Percentiles rank a stretch among this genome's conserved stretches.
Evolutionary conservation across 2,113 vertebrate species (phyloP).

Genomic region (Copsychus sechellarum): DNA sequence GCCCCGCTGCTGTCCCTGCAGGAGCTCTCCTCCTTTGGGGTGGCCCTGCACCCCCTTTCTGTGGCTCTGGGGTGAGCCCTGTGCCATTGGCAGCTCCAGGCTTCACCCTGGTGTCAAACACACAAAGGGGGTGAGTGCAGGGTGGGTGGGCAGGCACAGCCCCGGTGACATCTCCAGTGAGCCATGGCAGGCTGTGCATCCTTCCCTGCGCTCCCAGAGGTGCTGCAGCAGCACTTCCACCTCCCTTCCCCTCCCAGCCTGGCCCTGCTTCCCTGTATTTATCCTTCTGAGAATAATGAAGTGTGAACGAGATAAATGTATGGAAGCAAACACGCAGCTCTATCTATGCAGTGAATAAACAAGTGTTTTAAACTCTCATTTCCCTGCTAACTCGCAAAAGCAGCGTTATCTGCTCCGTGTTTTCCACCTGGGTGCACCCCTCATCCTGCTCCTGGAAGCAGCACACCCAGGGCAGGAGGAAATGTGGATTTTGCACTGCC

Average conservation of each 20-base stretch:
- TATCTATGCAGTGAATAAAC: not conserved
- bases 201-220: too few relatives aligned
- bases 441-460: not conserved
- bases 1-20: too few relatives aligned
- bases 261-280: not conserved
- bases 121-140: too few relatives aligned
- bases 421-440: not conserved
- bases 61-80: too few relatives aligned
- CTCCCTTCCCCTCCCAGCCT: not conserved
- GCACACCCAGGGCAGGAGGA: not conserved
- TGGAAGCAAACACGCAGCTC: accelerated
- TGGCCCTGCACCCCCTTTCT: too few relatives aligned
- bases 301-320: not conserved
- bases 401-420: not conserved
- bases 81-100: too few relatives aligned
- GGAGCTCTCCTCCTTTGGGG: too few relatives aligned
- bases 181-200: too few relatives aligned
- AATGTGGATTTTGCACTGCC: not conserved
- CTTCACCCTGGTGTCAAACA: too few relatives aligned
- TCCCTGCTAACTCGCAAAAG: not conserved
- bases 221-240: not conserved
- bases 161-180: too few relatives aligned
- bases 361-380: not conserved
- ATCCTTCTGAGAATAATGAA: not conserved
- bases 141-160: too few relatives aligned